Evolutionary conservation across 2,113 vertebrate genomes (phyloP).

Genomic region (Herpailurus yagouaroundi): DNA sequence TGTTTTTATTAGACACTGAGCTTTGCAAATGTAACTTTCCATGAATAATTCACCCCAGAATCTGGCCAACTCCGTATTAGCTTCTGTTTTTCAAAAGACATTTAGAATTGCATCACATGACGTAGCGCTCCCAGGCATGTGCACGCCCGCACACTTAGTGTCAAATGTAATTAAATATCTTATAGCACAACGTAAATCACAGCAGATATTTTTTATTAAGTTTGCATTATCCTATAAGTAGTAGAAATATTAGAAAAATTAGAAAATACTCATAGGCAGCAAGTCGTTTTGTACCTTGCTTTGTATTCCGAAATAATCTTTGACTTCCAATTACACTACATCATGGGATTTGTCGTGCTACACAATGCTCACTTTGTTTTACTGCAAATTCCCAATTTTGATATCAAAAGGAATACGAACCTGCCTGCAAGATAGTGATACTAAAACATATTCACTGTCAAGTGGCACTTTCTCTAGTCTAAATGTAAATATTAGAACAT

Average conservation of each 20-base stretch:
- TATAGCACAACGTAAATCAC: not conserved
- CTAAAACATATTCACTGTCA: slow-evolving; percentile 29
- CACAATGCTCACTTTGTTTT: not conserved
- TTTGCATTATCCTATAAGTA: not conserved
- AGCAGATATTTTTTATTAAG: slow-evolving; percentile 3
- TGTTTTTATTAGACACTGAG: slow-evolving; percentile 68
- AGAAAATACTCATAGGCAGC: slow-evolving; percentile 8
- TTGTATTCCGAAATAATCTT: not conserved
- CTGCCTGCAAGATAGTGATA: not conserved
- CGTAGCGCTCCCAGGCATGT: not conserved
- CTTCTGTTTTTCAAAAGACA: slow-evolving; percentile 61
- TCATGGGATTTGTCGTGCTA: not conserved
- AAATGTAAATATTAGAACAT: not conserved
- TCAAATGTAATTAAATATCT: not conserved
- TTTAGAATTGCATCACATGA: not conserved
- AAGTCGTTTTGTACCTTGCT: not conserved
- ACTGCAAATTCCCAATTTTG: not conserved
- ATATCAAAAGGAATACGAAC: slow-evolving; percentile 39
- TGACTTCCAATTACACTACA: not conserved
- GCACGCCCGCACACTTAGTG: not conserved
- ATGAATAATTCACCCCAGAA: slow-evolving; percentile 72
- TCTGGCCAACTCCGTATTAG: slow-evolving; percentile 43
- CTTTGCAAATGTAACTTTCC: slow-evolving; percentile 76
- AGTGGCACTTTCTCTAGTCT: not conserved
- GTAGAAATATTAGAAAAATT: slow-evolving; percentile 43